These are phyloP conservation scores for Phylloscopus trochiloides DNA, from an alignment of 2,113 vertebrate species.

Conservation along the genomic window DNA sequence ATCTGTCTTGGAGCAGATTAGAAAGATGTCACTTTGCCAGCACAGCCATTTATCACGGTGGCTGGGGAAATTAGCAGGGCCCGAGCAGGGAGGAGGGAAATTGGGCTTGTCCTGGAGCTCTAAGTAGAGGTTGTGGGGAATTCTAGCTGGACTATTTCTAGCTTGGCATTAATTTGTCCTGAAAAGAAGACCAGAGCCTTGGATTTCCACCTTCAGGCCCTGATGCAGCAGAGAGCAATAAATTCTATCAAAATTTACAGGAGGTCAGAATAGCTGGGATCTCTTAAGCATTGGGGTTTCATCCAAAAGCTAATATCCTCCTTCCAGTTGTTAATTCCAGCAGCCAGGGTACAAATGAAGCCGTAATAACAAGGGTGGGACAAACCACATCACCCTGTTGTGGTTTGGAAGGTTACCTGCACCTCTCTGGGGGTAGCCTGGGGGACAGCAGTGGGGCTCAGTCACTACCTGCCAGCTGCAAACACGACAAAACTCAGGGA, in stretches of 20 bases:
- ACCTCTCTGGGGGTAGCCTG: neutral
- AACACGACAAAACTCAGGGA: neutral
- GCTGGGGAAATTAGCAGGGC: constrained; percentile 59
- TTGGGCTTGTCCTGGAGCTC: neutral
- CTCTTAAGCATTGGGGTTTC: neutral
- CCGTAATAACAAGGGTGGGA: neutral
- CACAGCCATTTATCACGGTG: constrained; percentile 38
- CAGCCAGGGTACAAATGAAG: neutral
- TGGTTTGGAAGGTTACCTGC: neutral
- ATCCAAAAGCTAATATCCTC: neutral
- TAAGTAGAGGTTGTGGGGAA: neutral
- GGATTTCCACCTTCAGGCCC: neutral
- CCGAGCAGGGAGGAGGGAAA: neutral
- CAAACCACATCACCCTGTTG: fast-evolving
- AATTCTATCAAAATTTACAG: neutral
- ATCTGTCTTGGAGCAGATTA: constrained; percentile 62
- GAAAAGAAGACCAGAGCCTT: neutral
- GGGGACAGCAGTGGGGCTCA: neutral
- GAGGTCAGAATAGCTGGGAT: neutral
- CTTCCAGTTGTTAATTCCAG: neutral
- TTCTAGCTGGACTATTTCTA: neutral
- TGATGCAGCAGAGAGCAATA: neutral
- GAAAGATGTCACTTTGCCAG: constrained; percentile 60
- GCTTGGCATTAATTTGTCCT: neutral
- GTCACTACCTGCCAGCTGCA: neutral